Conservation (phyloP, 1,140 invertebrate genomes). For the Aricia agestis region DNA sequence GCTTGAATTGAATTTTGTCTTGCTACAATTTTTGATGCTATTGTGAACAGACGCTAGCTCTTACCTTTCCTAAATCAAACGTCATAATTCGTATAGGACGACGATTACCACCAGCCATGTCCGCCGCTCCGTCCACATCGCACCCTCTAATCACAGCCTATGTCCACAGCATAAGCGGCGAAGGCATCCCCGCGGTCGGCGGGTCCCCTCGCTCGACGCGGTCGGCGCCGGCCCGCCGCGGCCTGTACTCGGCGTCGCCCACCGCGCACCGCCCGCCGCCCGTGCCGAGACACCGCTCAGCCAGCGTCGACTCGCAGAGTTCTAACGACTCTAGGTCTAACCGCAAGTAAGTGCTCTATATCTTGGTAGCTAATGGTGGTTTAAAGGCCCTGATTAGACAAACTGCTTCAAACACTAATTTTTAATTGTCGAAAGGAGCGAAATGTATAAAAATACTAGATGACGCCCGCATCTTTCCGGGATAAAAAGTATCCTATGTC, state of each 20-base stretch:
- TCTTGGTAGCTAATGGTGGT: no score
- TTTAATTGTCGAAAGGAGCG: no score
- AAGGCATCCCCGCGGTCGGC: slow-evolving; percentile 46
- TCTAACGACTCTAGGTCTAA: slow-evolving; percentile 85
- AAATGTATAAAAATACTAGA: no score
- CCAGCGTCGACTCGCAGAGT: slow-evolving; percentile 91
- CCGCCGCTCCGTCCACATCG: background rate
- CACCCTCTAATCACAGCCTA: background rate
- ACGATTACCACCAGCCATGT: background rate
- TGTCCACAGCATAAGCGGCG: slow-evolving; percentile 47
- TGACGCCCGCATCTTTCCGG: no score
- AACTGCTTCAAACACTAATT: background rate
- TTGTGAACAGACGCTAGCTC: no score
- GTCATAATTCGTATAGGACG: no score
- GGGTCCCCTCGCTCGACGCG: slow-evolving; percentile 88
- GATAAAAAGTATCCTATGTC: no score
- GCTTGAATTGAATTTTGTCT: no score
- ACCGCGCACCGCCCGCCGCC: slow-evolving; percentile 77
- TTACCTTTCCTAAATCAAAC: no score
- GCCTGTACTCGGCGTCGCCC: slow-evolving; percentile 81
- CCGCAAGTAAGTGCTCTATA: slow-evolving; percentile 72
- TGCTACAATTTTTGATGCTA: no score
- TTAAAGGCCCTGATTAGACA: background rate
- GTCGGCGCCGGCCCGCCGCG: slow-evolving; percentile 88
- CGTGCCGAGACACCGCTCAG: slow-evolving; percentile 83